These are phyloP conservation scores for Gnatocerus cornutus DNA, from an alignment of 2,888 invertebrate species.

Conservation along the genomic window DNA sequence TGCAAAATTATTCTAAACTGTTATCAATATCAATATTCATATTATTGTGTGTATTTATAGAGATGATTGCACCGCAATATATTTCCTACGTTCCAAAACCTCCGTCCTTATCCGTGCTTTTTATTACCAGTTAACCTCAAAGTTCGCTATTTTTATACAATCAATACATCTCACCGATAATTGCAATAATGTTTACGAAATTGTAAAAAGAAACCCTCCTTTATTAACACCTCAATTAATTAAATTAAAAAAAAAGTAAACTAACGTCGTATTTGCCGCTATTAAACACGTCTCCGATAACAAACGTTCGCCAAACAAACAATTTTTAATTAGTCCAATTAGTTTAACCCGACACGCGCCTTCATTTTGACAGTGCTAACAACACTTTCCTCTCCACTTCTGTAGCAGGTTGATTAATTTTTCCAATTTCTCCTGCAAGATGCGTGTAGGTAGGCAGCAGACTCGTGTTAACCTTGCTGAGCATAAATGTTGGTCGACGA, in stretches of 20 bases:
- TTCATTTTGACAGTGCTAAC: conserved; percentile 11
- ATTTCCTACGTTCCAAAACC: background rate
- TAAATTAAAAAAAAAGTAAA: conserved; percentile 21
- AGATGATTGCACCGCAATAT: conserved; percentile 14
- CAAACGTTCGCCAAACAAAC: conserved; percentile 14
- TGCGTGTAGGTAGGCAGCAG: conserved; percentile 61
- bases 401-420: conserved; percentile 46
- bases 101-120: too few relatives aligned
- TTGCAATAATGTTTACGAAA: background rate
- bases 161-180: conserved; percentile 14
- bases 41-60: conserved; percentile 22
- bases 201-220: background rate
- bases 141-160: conserved; percentile 13
- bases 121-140: background rate
- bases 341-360: conserved; percentile 15
- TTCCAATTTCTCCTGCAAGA: conserved; percentile 56
- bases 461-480: conserved; percentile 61
- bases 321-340: conserved; percentile 40
- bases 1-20: background rate
- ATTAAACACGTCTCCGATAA: conserved; percentile 17
- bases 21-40: conserved; percentile 28
- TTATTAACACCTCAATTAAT: conserved; percentile 7
- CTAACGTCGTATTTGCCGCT: background rate
- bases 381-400: conserved; percentile 10
- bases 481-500: conserved; percentile 61